A percentile compares a stretch with the other conserved stretches of the same genome.
These are phyloP conservation scores for Xanthorhoe spadicearia DNA, from an alignment of 2,888 invertebrate species.

Conservation along the genomic window DNA sequence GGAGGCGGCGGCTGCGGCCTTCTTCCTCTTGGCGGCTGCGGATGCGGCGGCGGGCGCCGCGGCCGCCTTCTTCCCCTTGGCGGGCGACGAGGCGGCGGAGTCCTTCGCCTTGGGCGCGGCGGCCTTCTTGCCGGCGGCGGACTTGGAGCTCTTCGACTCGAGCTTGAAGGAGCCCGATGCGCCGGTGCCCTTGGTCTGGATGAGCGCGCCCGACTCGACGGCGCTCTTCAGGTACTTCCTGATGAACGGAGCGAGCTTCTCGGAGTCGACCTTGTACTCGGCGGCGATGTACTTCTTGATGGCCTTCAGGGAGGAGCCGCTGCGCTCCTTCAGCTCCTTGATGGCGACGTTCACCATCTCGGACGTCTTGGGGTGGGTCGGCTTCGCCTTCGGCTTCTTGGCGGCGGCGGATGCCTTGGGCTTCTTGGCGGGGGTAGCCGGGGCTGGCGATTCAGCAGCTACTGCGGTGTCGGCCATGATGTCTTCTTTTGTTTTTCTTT, in stretches of 20 bases:
- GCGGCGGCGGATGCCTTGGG: conserved; percentile 46
- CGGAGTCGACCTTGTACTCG: conserved; percentile 85
- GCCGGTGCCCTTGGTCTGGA: conserved; percentile 83
- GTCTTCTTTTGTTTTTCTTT: too few relatives aligned
- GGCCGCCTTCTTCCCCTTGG: conserved; percentile 4
- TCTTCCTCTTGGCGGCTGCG: conserved; percentile 37
- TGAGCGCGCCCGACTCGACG: conserved; percentile 77
- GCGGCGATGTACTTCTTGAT: conserved; percentile 87
- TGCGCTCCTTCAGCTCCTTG: conserved; percentile 79
- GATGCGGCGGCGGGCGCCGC: background rate
- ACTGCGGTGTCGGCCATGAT: conserved; percentile 2
- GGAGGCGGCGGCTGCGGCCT: conserved; percentile 42
- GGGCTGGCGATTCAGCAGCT: conserved; percentile 54
- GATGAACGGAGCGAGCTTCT: conserved; percentile 85
- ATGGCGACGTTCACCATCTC: conserved; percentile 85
- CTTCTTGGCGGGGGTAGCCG: conserved; percentile 56
- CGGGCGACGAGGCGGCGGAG: conserved; percentile 40
- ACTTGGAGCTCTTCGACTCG: conserved; percentile 21
- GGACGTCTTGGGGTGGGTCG: conserved; percentile 58
- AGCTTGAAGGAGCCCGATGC: conserved; percentile 61
- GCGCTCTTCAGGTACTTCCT: conserved; percentile 83
- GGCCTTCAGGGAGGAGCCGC: conserved; percentile 83
- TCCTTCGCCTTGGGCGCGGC: background rate
- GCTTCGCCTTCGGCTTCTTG: conserved; percentile 63
- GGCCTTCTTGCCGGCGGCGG: conserved; percentile 22